These are phyloP conservation scores for Anhinga anhinga DNA, from an alignment of 2,113 vertebrate species.

Conservation along the genomic window DNA sequence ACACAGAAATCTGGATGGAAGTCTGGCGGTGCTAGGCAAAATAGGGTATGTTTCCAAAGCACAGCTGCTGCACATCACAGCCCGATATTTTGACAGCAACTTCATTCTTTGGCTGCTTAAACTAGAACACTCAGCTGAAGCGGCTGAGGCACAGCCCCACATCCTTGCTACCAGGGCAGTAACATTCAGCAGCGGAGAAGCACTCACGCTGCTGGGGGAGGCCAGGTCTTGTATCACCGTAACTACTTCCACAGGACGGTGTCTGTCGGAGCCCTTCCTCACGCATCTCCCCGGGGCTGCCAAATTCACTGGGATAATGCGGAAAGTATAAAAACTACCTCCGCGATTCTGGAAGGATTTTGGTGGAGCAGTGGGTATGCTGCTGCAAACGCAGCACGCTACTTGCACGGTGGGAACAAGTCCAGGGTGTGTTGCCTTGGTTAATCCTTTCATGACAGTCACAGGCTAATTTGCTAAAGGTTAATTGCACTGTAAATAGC, in stretches of 20 bases:
- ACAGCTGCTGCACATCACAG: slow-evolving; percentile 8
- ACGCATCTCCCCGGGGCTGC: fast-evolving
- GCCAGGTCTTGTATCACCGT: not conserved
- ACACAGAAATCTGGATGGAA: not conserved
- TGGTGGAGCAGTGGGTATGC: not conserved
- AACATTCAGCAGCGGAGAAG: not conserved
- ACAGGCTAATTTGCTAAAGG: slow-evolving; percentile 37
- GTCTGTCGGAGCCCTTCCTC: not conserved
- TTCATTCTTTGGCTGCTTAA: not conserved
- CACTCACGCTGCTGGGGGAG: not conserved
- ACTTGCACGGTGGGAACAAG: not conserved
- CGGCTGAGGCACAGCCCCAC: not conserved
- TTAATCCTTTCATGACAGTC: slow-evolving; percentile 37
- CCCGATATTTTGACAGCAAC: not conserved
- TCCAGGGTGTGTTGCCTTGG: slow-evolving; percentile 29
- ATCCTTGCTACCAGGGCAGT: not conserved
- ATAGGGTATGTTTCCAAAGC: not conserved
- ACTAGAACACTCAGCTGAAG: not conserved
- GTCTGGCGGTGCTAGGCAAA: not conserved
- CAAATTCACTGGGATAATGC: not conserved
- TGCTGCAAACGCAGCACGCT: not conserved
- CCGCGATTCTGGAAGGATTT: not conserved
- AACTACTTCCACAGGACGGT: not conserved
- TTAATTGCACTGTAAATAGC: slow-evolving; percentile 58
- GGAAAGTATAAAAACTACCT: not conserved